These are phyloP conservation scores for Macrosteles quadrilineatus DNA, from an alignment of 1,140 invertebrate species.

Conservation along the genomic window DNA sequence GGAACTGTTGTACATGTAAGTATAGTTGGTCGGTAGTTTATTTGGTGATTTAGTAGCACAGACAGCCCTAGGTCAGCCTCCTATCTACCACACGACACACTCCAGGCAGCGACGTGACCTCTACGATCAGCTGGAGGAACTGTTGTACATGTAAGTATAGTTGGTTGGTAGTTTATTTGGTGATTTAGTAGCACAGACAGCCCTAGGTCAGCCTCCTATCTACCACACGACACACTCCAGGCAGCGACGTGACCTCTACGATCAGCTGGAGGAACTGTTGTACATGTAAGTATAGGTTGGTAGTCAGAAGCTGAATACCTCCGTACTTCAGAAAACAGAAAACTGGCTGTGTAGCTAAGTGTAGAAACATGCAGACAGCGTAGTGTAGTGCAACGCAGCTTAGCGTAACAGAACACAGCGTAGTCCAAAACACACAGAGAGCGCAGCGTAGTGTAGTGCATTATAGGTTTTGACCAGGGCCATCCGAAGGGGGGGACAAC, in stretches of 20 bases:
- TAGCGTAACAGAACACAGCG: too few relatives aligned
- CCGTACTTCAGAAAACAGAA: not conserved
- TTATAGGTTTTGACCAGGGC: too few relatives aligned
- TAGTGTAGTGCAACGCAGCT: too few relatives aligned
- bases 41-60: too few relatives aligned
- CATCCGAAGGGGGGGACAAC: too few relatives aligned
- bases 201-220: too few relatives aligned
- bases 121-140: not conserved
- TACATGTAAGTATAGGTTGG: not conserved
- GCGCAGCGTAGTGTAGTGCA: too few relatives aligned
- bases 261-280: not conserved
- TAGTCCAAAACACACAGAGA: too few relatives aligned
- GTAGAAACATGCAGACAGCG: too few relatives aligned
- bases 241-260: conserved; percentile 3
- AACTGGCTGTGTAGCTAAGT: not conserved
- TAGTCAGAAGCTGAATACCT: not conserved
- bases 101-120: conserved; percentile 12
- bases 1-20: not conserved
- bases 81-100: not conserved
- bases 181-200: too few relatives aligned
- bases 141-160: not conserved
- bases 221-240: not conserved
- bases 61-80: too few relatives aligned
- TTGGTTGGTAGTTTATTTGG: too few relatives aligned
- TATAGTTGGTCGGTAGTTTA: not conserved